Percentiles rank a stretch among this genome's conserved stretches.
Conservation (phyloP, 2,797 vertebrate genomes). For the Spinus olivaceus region DNA sequence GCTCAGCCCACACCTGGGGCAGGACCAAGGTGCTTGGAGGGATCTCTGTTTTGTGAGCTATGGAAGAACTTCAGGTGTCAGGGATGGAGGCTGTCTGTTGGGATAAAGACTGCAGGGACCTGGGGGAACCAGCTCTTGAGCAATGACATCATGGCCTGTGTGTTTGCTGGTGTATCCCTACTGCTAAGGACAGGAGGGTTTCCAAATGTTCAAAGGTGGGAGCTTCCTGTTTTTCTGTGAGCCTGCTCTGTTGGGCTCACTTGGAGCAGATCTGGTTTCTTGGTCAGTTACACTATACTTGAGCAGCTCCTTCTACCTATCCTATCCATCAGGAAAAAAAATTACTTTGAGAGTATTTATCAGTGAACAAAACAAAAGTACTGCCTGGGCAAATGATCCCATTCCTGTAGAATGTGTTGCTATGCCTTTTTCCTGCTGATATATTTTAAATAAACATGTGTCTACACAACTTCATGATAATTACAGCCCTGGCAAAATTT, state of each 20-base stretch:
- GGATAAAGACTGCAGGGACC: neutral
- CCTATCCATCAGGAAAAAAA: neutral
- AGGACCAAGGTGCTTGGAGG: neutral
- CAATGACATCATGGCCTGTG: accelerated
- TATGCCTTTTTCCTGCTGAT: neutral
- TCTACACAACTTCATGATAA: neutral
- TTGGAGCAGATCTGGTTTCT: neutral
- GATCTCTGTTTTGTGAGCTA: neutral
- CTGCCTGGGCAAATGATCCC: neutral
- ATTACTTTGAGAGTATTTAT: neutral
- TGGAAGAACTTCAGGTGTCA: neutral
- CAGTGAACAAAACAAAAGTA: neutral
- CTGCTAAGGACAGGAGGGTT: neutral
- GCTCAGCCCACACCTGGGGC: accelerated
- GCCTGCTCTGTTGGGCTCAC: neutral
- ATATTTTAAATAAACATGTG: neutral
- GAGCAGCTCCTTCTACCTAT: neutral
- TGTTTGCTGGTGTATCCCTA: neutral
- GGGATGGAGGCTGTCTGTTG: neutral
- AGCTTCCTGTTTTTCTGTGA: neutral
- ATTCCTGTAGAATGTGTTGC: neutral
- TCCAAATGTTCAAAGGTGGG: neutral
- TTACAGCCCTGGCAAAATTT: neutral
- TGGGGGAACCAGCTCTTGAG: neutral
- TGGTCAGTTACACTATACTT: neutral